Evolutionary conservation across 2,113 vertebrate genomes (phyloP), one percentile per base, ranked within the genome.

Genomic region (Oncorhynchus masou): DNA sequence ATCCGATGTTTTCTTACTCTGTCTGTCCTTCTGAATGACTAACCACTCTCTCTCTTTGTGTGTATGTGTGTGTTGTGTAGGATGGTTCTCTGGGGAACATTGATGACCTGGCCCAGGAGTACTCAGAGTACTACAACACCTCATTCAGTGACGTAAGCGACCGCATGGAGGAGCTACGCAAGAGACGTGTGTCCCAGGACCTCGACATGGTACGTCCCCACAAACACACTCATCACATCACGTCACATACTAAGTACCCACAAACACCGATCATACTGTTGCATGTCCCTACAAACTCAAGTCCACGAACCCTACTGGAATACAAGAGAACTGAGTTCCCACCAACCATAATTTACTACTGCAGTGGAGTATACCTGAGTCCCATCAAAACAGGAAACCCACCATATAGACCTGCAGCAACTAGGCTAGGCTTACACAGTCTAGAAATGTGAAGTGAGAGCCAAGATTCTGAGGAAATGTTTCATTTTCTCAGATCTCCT

Each of bases 81-180:
- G 97, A 99, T 68, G 97, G 98, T 74, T 97, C 97, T 0, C 88
- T 96, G 93, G 97, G 96, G 76, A 98, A 95, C 86, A 95, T 99
- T 67, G 95, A 95, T 83, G 95, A 97, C 85, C 92, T 99, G 90
- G 96, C 95, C 0, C 94, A 97, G 88, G 95, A 99, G 87, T 99
- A 98, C 86, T 96, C 98, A 4, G 95, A 95, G 82, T 99, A 97
- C 84, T 99, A 98, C 89, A 96, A 96, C 71, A 97, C 97, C 74
- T 96, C 94, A 59, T 94, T 96, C 87, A 94, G 94, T 0, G 96
- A 99, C 70, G 97, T 99, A 74, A 95, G 95, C 16, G 97, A 97
- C 79, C 94, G 96, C 84, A 99, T 99, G 97, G 97, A 99, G 85
- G 97, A 99, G 88, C 92, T 99, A 45, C 95, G 92, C 94, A 22